Evolutionary conservation across 2,888 invertebrate species (phyloP).

Genomic region (Panopea generosa): DNA sequence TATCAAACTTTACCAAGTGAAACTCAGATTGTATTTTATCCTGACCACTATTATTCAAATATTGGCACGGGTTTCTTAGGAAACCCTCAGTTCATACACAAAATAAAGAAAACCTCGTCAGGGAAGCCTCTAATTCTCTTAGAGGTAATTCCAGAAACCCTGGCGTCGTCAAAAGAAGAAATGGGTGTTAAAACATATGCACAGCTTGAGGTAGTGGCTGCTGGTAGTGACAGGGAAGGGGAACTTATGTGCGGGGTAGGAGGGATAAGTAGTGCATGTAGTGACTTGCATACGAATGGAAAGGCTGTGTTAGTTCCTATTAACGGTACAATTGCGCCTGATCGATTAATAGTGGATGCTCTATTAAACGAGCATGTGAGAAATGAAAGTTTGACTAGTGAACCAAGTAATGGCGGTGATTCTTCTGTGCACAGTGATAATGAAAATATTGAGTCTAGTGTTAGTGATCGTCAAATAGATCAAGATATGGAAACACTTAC

Average conservation of each 20-base stretch:
- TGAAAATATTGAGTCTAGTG: conserved; percentile 3
- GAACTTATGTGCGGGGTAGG: conserved; percentile 30
- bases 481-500: conserved; percentile 27
- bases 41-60: conserved; percentile 27
- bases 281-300: conserved; percentile 42
- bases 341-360: conserved; percentile 53
- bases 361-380: conserved; percentile 35
- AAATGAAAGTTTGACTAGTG: conserved; percentile 16
- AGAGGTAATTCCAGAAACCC: conserved; percentile 57
- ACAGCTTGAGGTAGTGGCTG: conserved; percentile 57
- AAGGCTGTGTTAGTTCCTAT: conserved; percentile 51
- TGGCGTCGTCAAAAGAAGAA: conserved; percentile 54
- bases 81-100: conserved; percentile 31
- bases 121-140: conserved; percentile 53
- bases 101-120: conserved; percentile 24
- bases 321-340: conserved; percentile 41
- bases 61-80: conserved; percentile 9
- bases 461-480: conserved; percentile 15
- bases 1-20: conserved; percentile 46
- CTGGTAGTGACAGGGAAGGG: conserved; percentile 40
- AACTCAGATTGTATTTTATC: conserved; percentile 22
- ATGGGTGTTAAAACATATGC: conserved; percentile 63
- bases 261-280: conserved; percentile 13
- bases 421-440: background rate
- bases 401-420: conserved; percentile 12